phyloP scores from a whole-genome alignment of 2,888 invertebrate genomes.

The Ophion obscuratus region DNA sequence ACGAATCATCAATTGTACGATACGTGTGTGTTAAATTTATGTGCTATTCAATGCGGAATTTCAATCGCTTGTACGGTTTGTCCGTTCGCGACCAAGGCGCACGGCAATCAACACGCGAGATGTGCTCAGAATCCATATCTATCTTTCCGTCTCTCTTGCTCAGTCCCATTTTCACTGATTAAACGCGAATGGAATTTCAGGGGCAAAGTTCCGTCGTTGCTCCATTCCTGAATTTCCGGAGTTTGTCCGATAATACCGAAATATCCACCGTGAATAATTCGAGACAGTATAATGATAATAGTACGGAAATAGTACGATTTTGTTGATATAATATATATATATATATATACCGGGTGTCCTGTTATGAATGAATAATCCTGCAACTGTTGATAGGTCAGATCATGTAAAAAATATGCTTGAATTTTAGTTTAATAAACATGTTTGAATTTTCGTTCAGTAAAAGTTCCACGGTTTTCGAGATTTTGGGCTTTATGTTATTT shows the following conservation, averaged over 20 bases:
- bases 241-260: conserved; percentile 13
- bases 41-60: not conserved
- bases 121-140: not conserved
- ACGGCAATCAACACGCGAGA: not conserved
- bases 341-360: not conserved
- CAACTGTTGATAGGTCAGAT: no score
- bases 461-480: no score
- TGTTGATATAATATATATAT: not conserved
- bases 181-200: conserved; percentile 44
- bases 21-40: not conserved
- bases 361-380: no score
- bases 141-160: not conserved
- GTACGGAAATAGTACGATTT: conserved; percentile 7
- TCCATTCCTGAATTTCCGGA: not conserved
- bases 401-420: no score
- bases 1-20: not conserved
- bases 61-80: not conserved
- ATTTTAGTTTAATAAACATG: no score
- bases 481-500: no score
- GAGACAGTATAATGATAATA: conserved; percentile 15
- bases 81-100: not conserved
- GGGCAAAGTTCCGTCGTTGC: conserved; percentile 33
- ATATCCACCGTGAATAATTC: conserved; percentile 32
- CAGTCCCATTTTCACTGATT: not conserved
- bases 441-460: no score